A percentile compares a stretch with the other conserved stretches of the same genome.
Evolutionary conservation across 2,797 vertebrate genomes (phyloP).

Genomic region (Darevskia nairensis): DNA sequence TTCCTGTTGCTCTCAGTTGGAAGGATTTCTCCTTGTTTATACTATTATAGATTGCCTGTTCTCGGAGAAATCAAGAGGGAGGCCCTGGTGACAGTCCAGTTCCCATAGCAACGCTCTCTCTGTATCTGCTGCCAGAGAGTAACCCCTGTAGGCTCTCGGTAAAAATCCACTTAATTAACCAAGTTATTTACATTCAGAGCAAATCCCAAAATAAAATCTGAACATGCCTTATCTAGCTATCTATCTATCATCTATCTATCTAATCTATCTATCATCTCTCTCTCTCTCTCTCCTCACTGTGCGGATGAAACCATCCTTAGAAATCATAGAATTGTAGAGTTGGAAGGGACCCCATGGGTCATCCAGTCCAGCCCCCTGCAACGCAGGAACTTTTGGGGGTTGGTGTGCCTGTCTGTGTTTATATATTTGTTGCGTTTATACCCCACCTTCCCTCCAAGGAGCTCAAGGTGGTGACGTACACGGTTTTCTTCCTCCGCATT

Average conservation of each 20-base stretch:
- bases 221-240: not conserved
- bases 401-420: no score
- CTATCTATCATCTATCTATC: not conserved
- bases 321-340: no score
- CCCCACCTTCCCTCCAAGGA: no score
- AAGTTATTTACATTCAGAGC: not conserved
- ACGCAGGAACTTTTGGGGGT: no score
- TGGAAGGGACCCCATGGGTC: no score
- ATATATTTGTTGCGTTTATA: no score
- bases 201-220: constrained; percentile 29
- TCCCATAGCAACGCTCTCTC: constrained; percentile 50
- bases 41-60: constrained; percentile 9
- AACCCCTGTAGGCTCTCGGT: not conserved
- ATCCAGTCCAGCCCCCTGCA: no score
- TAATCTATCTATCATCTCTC: no score
- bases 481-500: no score
- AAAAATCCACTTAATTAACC: constrained; percentile 36
- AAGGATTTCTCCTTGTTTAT: constrained; percentile 24
- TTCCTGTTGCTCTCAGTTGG: not conserved
- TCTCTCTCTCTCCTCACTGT: not conserved
- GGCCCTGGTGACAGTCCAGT: constrained; percentile 14
- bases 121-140: not conserved
- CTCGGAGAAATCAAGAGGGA: constrained; percentile 23
- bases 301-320: no score
- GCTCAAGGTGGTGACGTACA: no score